These are phyloP conservation scores for Spisula solida DNA, from an alignment of 2,888 invertebrate genomes.

Conservation along the genomic window DNA sequence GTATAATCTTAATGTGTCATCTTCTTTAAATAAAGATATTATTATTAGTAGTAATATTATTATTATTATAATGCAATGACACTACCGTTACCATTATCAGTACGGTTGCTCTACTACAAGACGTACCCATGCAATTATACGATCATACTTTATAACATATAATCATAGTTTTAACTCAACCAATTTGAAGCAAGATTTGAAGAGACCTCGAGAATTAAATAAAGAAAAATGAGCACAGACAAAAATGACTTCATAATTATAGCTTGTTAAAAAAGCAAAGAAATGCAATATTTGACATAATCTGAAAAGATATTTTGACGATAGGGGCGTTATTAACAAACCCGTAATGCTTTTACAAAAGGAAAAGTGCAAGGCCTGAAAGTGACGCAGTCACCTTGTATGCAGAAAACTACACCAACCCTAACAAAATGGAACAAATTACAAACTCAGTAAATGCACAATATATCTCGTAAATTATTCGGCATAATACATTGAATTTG, in stretches of 20 bases:
- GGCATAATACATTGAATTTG: background rate
- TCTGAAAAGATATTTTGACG: constrained; percentile 7
- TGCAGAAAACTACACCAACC: background rate
- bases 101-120: too few relatives aligned
- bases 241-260: background rate
- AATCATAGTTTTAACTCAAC: too few relatives aligned
- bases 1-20: too few relatives aligned
- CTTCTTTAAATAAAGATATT: too few relatives aligned
- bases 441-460: background rate
- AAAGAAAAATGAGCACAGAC: background rate
- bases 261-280: background rate
- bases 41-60: too few relatives aligned
- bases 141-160: too few relatives aligned
- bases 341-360: background rate
- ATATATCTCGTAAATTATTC: background rate
- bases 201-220: background rate
- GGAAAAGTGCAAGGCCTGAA: background rate
- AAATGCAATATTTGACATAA: background rate
- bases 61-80: too few relatives aligned
- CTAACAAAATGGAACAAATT: background rate
- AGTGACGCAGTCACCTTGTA: background rate
- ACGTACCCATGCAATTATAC: too few relatives aligned
- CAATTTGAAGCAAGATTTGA: too few relatives aligned
- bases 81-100: too few relatives aligned
- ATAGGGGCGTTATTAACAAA: background rate